A percentile compares a stretch with the other conserved stretches of the same genome.
Conservation (phyloP, 2,113 vertebrate genomes). For the Galemys pyrenaicus region DNA sequence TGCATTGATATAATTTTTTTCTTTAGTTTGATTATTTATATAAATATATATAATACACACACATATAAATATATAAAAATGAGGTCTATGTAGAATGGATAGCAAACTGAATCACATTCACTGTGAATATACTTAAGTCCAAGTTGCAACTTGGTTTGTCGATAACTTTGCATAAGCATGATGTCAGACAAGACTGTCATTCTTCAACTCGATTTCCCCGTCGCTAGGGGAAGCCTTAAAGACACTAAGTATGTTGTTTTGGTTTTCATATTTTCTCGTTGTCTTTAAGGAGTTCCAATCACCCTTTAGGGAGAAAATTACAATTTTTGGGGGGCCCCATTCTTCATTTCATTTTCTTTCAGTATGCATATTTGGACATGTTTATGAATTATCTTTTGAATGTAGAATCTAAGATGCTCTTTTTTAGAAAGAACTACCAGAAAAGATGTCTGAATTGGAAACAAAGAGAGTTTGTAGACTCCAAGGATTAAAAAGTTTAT, state of each 20-base stretch:
- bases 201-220: constrained; percentile 60
- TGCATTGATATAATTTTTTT: constrained; percentile 49
- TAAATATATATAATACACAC: neutral
- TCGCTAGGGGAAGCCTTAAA: constrained; percentile 34
- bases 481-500: constrained; percentile 37
- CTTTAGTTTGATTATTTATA: constrained; percentile 54
- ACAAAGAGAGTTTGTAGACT: neutral
- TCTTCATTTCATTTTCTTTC: constrained; percentile 39
- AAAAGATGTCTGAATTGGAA: constrained; percentile 16
- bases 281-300: constrained; percentile 52
- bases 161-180: constrained; percentile 31
- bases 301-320: neutral
- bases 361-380: neutral
- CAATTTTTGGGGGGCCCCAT: neutral
- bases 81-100: no score
- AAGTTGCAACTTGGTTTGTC: constrained; percentile 52
- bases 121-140: constrained; percentile 51
- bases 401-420: neutral
- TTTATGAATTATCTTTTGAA: constrained; percentile 32
- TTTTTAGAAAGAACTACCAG: neutral
- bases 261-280: neutral
- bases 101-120: constrained; percentile 57
- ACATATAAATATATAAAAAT: neutral
- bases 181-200: constrained; percentile 33
- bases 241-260: neutral